phyloP scores from a whole-genome alignment of 2,797 vertebrate genomes.

The Serranus cabrilla region DNA sequence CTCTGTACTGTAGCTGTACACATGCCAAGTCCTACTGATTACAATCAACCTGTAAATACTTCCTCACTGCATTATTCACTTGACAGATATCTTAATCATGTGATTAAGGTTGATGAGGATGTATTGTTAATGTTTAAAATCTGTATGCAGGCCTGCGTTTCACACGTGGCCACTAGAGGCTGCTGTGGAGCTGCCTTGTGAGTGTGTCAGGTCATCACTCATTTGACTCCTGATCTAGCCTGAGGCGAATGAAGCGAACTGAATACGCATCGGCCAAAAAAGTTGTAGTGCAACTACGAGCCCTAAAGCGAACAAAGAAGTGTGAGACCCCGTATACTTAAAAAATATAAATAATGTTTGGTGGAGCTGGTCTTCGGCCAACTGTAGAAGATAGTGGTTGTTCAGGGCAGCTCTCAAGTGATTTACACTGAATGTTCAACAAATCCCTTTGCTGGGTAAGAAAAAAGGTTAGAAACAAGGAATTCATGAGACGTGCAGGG shows the following conservation, averaged over 20 bases:
- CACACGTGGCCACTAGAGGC: neutral
- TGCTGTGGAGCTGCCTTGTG: constrained; percentile 8
- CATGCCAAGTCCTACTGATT: neutral
- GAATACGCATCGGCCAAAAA: constrained; percentile 32
- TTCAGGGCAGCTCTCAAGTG: constrained; percentile 27
- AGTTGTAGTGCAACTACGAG: constrained; percentile 4
- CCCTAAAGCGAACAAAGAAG: constrained; percentile 24
- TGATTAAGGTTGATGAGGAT: neutral
- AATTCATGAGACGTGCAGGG: neutral
- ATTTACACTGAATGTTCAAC: constrained; percentile 11
- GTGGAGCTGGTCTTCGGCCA: constrained; percentile 26
- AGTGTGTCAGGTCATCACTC: constrained; percentile 10
- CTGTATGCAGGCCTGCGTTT: neutral
- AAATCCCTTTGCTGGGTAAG: constrained; percentile 6
- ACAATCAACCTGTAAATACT: neutral
- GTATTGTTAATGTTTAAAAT: neutral
- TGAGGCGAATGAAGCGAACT: constrained; percentile 4
- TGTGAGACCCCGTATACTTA: neutral
- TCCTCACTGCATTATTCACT: constrained; percentile 7
- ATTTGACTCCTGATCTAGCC: constrained; percentile 34
- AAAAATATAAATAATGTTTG: neutral
- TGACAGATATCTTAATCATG: neutral
- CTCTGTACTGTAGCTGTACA: neutral
- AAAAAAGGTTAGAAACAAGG: constrained; percentile 15
- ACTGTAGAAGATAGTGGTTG: constrained; percentile 5